phyloP scores from a whole-genome alignment of 1,140 invertebrate genomes.

The Ectropis grisescens region DNA sequence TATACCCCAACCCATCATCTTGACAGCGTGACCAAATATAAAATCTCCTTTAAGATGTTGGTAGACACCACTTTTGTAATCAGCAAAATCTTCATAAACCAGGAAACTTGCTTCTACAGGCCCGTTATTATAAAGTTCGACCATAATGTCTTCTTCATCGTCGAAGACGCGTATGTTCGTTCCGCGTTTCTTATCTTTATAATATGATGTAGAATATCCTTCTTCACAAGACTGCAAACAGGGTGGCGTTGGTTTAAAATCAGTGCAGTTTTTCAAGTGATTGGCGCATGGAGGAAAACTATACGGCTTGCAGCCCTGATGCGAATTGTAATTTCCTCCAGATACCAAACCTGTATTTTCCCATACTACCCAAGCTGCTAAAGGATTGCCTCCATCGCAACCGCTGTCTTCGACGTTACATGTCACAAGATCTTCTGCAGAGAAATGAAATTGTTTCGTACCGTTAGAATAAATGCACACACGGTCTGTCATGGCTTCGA shows the following conservation, averaged over 20 bases:
- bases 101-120: slow-evolving; percentile 89
- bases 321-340: slow-evolving; percentile 81
- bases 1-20: slow-evolving; percentile 87
- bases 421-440: slow-evolving; percentile 83
- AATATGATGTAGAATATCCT: slow-evolving; percentile 77
- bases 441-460: slow-evolving; percentile 77
- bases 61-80: slow-evolving; percentile 88
- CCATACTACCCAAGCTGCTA: slow-evolving; percentile 84
- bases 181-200: slow-evolving; percentile 82
- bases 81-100: slow-evolving; percentile 87
- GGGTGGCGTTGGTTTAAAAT: slow-evolving; percentile 69
- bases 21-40: slow-evolving; percentile 85
- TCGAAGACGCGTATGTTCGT: slow-evolving; percentile 38
- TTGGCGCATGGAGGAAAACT: slow-evolving; percentile 86
- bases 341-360: slow-evolving; percentile 80
- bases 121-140: slow-evolving; percentile 86
- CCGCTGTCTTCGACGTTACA: slow-evolving; percentile 76
- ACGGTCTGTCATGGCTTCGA: slow-evolving; percentile 44
- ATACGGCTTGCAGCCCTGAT: slow-evolving; percentile 85
- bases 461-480: slow-evolving; percentile 85
- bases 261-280: slow-evolving; percentile 40
- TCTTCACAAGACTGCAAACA: slow-evolving; percentile 73
- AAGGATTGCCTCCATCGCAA: slow-evolving; percentile 81
- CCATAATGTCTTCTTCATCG: slow-evolving; percentile 78
- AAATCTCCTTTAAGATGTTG: slow-evolving; percentile 79